These are phyloP conservation scores for Eulemur mongoz DNA, from an alignment of 2,797 vertebrate genomes.

Conservation along the genomic window DNA sequence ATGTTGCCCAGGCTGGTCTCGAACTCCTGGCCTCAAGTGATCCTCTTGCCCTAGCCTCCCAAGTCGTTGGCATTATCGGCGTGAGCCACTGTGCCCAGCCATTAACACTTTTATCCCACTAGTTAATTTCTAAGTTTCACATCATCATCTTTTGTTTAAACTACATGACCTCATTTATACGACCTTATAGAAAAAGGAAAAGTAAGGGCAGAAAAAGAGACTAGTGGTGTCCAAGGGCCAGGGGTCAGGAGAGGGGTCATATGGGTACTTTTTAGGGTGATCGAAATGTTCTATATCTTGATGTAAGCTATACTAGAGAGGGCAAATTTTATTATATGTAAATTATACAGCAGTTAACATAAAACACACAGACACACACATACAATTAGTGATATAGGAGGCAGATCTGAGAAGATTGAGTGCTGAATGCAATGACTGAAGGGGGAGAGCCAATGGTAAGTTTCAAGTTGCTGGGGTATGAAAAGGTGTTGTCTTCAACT, in stretches of 20 bases:
- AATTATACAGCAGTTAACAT: too few species aligned
- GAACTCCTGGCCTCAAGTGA: too few species aligned
- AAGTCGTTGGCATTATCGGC: too few species aligned
- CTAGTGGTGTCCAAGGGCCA: background rate
- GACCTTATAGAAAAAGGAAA: conserved; percentile 24
- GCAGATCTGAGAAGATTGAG: background rate
- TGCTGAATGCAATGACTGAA: background rate
- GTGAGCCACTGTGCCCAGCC: too few species aligned
- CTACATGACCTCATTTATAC: background rate
- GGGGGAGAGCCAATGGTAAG: background rate
- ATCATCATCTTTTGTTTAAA: background rate
- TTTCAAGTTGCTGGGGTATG: background rate
- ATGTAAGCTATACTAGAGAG: background rate
- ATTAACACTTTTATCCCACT: background rate
- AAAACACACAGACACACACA: too few species aligned
- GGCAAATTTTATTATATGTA: too few species aligned
- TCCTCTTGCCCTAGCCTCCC: too few species aligned
- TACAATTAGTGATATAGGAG: too few species aligned
- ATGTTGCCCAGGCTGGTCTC: too few species aligned
- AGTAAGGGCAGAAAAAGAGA: background rate
- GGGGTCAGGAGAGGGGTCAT: background rate
- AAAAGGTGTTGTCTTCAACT: background rate
- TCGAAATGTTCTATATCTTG: background rate
- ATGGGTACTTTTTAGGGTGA: background rate
- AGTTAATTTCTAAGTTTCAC: background rate